Percentiles rank a stretch among this genome's conserved stretches.
phyloP scores from a whole-genome alignment of 2,797 vertebrate species.

The Poecile montanus region DNA sequence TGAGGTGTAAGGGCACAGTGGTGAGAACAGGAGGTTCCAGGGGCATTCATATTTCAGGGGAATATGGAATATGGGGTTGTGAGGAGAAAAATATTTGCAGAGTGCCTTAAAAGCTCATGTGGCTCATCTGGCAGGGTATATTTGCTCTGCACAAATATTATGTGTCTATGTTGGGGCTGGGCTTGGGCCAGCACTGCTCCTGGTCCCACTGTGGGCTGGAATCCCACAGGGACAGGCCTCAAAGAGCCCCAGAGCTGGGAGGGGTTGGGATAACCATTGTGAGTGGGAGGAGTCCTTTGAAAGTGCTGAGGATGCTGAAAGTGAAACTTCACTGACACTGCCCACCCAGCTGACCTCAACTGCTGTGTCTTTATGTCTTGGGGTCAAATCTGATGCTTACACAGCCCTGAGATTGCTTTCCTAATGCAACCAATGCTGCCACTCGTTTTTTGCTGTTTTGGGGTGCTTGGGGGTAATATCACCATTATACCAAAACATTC shows the following conservation, averaged over 20 bases:
- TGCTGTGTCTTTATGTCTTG: background rate
- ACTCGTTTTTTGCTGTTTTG: background rate
- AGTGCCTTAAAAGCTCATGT: fast-evolving
- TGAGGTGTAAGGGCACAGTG: background rate
- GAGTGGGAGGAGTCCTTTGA: background rate
- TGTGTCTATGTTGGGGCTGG: background rate
- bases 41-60: background rate
- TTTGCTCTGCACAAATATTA: background rate
- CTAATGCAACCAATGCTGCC: background rate
- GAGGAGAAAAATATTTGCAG: background rate
- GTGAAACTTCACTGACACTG: background rate
- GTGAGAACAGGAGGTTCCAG: background rate
- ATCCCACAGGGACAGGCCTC: background rate
- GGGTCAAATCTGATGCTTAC: background rate
- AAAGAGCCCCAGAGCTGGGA: background rate
- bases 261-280: background rate
- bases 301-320: background rate
- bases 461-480: background rate
- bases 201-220: background rate
- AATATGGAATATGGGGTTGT: background rate
- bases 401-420: background rate
- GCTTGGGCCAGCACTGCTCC: background rate
- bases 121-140: fast-evolving
- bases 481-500: background rate
- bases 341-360: background rate